A percentile compares a stretch with the other conserved stretches of the same genome.
phyloP scores from a whole-genome alignment of 2,888 invertebrate genomes.

The Leucophora obtusa region DNA sequence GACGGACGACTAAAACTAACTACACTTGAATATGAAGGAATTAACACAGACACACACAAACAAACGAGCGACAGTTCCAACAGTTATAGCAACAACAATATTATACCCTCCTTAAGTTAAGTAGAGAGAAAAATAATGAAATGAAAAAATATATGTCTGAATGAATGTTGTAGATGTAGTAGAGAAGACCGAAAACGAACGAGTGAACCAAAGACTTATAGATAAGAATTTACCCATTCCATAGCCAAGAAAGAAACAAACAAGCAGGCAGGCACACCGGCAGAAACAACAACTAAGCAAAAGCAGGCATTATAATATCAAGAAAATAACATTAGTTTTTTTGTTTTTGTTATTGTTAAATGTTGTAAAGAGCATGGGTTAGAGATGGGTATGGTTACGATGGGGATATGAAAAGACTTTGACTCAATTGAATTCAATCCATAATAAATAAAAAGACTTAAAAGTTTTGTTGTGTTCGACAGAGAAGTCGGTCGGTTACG shows the following conservation, averaged over 20 bases:
- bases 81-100: constrained; percentile 17
- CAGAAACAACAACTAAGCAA: no score
- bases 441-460: constrained; percentile 57
- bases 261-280: constrained; percentile 2
- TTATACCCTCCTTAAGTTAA: constrained; percentile 17
- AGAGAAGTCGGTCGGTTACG: constrained; percentile 1
- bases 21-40: constrained; percentile 44
- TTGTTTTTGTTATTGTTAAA: not conserved
- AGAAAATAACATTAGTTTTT: constrained; percentile 37
- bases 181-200: constrained; percentile 37
- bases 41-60: constrained; percentile 36
- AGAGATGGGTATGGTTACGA: constrained; percentile 1
- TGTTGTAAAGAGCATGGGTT: constrained; percentile 24
- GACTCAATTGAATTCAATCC: constrained; percentile 56
- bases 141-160: constrained; percentile 44
- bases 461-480: constrained; percentile 30
- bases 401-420: constrained; percentile 18
- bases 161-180: not conserved
- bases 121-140: constrained; percentile 42
- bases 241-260: constrained; percentile 34
- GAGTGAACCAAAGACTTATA: constrained; percentile 36
- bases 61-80: constrained; percentile 10
- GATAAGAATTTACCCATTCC: constrained; percentile 53
- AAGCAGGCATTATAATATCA: constrained; percentile 21
- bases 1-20: constrained; percentile 30